Conservation (phyloP, 2,113 vertebrate genomes). For the Pelmatolapia mariae region DNA sequence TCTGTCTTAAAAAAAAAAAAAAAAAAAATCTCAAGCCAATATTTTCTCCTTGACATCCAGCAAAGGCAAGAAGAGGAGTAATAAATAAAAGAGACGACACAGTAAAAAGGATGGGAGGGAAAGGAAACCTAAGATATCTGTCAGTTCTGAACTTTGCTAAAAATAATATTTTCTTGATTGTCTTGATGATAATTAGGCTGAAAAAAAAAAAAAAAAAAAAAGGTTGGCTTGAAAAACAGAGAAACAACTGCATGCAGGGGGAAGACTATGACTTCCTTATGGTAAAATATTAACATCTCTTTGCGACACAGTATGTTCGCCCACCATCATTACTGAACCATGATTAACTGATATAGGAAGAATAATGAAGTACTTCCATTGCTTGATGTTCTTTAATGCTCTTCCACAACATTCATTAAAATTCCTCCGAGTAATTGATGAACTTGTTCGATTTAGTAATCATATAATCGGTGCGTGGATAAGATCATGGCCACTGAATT, state of each 20-base stretch:
- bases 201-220: neutral
- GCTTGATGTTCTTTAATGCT: neutral
- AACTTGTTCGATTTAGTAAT: conserved; percentile 40
- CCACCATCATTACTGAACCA: conserved; percentile 5
- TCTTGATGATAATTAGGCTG: neutral
- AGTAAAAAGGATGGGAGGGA: neutral
- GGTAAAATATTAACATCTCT: neutral
- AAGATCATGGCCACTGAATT: conserved; percentile 24
- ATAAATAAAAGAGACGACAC: neutral
- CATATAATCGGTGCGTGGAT: conserved; percentile 28
- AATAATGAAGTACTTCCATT: conserved; percentile 1
- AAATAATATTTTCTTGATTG: neutral
- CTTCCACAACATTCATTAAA: conserved; percentile 46
- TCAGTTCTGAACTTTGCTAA: neutral
- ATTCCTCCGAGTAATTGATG: conserved; percentile 42
- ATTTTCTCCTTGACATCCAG: neutral
- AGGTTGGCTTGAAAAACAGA: neutral
- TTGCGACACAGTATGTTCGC: neutral
- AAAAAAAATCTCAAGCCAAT: neutral
- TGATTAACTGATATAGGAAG: conserved; percentile 1
- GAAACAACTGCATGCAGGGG: neutral
- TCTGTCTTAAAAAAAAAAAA: neutral
- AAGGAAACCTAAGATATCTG: neutral
- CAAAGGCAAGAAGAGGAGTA: neutral
- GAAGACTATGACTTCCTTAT: neutral